These are phyloP conservation scores for Epinotia demarniana DNA, from an alignment of 2,888 invertebrate species.

Conservation along the genomic window DNA sequence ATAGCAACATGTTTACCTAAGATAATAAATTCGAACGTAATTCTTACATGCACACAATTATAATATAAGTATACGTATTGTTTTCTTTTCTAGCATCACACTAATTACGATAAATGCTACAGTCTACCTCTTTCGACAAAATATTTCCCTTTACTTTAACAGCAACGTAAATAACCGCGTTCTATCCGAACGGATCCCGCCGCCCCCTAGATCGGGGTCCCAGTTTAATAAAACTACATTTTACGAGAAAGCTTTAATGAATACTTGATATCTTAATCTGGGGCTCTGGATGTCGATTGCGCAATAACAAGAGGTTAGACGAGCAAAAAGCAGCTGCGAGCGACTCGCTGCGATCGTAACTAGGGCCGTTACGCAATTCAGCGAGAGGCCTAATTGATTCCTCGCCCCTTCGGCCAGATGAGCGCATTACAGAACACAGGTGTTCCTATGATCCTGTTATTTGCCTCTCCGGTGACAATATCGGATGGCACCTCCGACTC, in stretches of 20 bases:
- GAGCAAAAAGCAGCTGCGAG: slow-evolving; percentile 82
- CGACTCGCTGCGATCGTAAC: slow-evolving; percentile 79
- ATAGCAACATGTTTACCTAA: too few species aligned
- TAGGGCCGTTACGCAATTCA: slow-evolving; percentile 81
- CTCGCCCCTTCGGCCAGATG: slow-evolving; percentile 81
- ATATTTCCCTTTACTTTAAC: slow-evolving; percentile 18
- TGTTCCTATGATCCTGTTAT: slow-evolving; percentile 74
- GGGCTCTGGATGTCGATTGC: slow-evolving; percentile 77
- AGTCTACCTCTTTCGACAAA: neutral
- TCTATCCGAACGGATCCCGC: slow-evolving; percentile 3
- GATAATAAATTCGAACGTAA: too few species aligned
- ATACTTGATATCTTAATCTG: slow-evolving; percentile 79
- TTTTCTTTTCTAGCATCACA: neutral
- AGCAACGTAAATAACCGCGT: slow-evolving; percentile 22
- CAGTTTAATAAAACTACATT: slow-evolving; percentile 44
- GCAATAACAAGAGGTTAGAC: slow-evolving; percentile 81
- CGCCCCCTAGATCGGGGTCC: slow-evolving; percentile 25
- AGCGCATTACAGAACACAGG: slow-evolving; percentile 82
- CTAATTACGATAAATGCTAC: neutral
- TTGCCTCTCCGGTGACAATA: slow-evolving; percentile 74
- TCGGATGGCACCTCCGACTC: slow-evolving; percentile 62
- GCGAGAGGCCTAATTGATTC: slow-evolving; percentile 82
- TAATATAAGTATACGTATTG: neutral
- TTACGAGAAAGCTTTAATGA: slow-evolving; percentile 58
- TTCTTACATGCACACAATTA: neutral